Conservation (phyloP, 2,888 invertebrate species). For the Euzophera pinguis region DNA sequence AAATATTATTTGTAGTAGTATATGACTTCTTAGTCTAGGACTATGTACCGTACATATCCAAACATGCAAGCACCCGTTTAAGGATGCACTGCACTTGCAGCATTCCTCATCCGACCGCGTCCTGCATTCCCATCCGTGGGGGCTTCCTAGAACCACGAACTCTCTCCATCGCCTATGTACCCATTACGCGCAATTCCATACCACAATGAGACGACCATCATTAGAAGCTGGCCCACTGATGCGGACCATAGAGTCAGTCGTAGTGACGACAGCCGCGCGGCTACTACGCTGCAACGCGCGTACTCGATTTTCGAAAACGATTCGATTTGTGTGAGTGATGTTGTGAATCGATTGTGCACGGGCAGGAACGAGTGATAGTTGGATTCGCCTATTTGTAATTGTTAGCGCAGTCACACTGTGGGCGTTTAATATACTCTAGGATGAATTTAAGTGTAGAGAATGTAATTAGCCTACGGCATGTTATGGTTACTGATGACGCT, state of each 20-base stretch:
- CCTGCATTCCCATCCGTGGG: slow-evolving; percentile 63
- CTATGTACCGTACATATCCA: background rate
- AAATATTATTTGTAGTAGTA: background rate
- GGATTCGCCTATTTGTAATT: slow-evolving; percentile 42
- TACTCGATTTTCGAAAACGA: slow-evolving; percentile 33
- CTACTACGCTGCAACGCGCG: slow-evolving; percentile 50
- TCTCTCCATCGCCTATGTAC: slow-evolving; percentile 58
- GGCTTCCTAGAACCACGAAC: slow-evolving; percentile 62
- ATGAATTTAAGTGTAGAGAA: background rate
- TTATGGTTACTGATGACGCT: background rate
- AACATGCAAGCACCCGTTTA: slow-evolving; percentile 18
- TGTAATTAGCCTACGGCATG: background rate
- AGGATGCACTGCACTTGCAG: slow-evolving; percentile 39
- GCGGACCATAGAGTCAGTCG: slow-evolving; percentile 62
- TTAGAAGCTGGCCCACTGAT: slow-evolving; percentile 57
- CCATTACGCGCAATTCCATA: slow-evolving; percentile 57
- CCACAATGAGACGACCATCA: slow-evolving; percentile 59
- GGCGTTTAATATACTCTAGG: slow-evolving; percentile 28
- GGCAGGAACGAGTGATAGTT: slow-evolving; percentile 47
- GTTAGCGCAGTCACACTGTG: slow-evolving; percentile 49
- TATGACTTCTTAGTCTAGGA: background rate
- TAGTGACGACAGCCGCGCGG: slow-evolving; percentile 62
- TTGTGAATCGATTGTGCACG: slow-evolving; percentile 50
- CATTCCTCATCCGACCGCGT: slow-evolving; percentile 51
- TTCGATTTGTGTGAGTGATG: slow-evolving; percentile 39